Percentiles rank a stretch among this genome's conserved stretches.
phyloP scores from a whole-genome alignment of 2,797 vertebrate species.

The Potorous gilbertii region DNA sequence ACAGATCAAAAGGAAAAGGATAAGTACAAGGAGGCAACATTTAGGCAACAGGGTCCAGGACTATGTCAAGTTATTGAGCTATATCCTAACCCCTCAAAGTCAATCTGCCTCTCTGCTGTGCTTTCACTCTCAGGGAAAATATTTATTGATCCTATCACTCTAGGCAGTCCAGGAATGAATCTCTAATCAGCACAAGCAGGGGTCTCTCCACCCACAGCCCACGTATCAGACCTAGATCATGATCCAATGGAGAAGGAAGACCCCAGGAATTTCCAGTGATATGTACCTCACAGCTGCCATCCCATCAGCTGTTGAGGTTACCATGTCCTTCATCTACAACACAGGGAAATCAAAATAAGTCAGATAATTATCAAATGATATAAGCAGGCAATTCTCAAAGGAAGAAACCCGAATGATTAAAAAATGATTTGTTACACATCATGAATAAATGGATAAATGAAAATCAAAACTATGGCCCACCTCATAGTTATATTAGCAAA shows the following conservation, averaged over 20 bases:
- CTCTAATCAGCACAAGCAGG: slow-evolving; percentile 26
- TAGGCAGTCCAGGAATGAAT: slow-evolving; percentile 22
- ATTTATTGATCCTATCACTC: not conserved
- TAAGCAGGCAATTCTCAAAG: not conserved
- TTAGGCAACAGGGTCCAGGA: not conserved
- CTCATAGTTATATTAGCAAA: not conserved
- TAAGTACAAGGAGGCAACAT: slow-evolving; percentile 17
- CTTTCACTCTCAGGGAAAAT: slow-evolving; percentile 23
- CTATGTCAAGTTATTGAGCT: not conserved
- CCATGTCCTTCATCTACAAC: slow-evolving; percentile 83
- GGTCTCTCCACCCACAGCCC: slow-evolving; percentile 9
- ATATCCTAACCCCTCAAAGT: slow-evolving; percentile 37
- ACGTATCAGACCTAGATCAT: slow-evolving; percentile 38
- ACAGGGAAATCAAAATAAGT: slow-evolving; percentile 65
- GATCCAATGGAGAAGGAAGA: slow-evolving; percentile 29
- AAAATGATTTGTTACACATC: not conserved
- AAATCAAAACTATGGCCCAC: not conserved
- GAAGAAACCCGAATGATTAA: no score
- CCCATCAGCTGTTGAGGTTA: slow-evolving; percentile 82
- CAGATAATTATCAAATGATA: slow-evolving; percentile 1
- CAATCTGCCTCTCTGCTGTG: slow-evolving; percentile 4
- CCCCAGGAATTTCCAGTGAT: slow-evolving; percentile 2
- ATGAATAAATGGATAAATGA: not conserved
- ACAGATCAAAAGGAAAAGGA: slow-evolving; percentile 33
- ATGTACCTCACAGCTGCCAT: slow-evolving; percentile 84